Conservation (phyloP, 2,888 invertebrate genomes). For the Chirona hameri region DNA sequence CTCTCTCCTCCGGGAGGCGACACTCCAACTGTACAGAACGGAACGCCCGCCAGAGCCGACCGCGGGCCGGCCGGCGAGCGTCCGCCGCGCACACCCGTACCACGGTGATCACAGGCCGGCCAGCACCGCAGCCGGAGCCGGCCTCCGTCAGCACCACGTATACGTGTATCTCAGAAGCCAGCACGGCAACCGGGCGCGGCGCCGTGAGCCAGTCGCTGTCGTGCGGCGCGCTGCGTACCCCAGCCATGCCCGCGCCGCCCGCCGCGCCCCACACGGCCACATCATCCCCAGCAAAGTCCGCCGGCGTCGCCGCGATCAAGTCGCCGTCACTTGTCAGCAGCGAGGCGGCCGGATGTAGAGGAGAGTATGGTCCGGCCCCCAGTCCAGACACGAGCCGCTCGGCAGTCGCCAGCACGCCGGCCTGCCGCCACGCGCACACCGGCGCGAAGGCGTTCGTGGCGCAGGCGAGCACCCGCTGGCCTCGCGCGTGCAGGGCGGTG, state of each 20-base stretch:
- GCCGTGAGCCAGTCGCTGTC: constrained; percentile 86
- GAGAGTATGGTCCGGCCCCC: constrained; percentile 82
- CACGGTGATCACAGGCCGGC: constrained; percentile 82
- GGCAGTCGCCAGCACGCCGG: neutral
- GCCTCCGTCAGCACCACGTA: constrained; percentile 88
- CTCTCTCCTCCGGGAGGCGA: constrained; percentile 73
- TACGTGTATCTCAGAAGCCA: constrained; percentile 80
- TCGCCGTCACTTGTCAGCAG: constrained; percentile 60
- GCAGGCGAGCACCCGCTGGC: constrained; percentile 79
- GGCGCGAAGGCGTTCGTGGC: constrained; percentile 90
- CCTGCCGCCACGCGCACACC: constrained; percentile 81
- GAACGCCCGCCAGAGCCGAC: constrained; percentile 86
- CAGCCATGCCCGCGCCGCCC: constrained; percentile 46
- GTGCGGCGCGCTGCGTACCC: constrained; percentile 71
- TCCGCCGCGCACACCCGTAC: constrained; percentile 90
- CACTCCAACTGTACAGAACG: constrained; percentile 80
- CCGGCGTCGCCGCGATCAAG: constrained; percentile 75
- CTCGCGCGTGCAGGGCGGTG: constrained; percentile 51
- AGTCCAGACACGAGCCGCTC: constrained; percentile 54
- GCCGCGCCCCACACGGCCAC: constrained; percentile 4
- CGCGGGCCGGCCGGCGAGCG: constrained; percentile 60
- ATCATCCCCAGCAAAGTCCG: constrained; percentile 67
- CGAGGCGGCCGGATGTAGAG: constrained; percentile 77
- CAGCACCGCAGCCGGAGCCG: constrained; percentile 87
- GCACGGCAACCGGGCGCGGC: constrained; percentile 87